phyloP scores from a whole-genome alignment of 2,888 invertebrate species.

The Mactromeris polynyma region DNA sequence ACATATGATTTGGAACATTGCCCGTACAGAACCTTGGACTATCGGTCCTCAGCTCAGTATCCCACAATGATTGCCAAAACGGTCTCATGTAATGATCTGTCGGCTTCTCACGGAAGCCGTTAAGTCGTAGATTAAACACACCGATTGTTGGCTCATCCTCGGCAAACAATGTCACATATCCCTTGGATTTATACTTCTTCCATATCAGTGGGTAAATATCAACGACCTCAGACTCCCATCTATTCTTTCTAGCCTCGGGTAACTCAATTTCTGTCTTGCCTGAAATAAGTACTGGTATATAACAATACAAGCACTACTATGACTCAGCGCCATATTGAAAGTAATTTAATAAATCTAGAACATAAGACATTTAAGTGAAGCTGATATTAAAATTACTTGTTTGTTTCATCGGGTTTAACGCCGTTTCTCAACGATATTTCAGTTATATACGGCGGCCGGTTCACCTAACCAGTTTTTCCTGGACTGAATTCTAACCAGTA shows the following conservation, averaged over 20 bases:
- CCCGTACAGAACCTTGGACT: conserved; percentile 81
- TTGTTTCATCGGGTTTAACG: too few relatives aligned
- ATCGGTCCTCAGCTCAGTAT: conserved; percentile 68
- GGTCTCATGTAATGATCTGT: conserved; percentile 86
- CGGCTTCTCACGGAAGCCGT: conserved; percentile 83
- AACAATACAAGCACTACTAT: too few relatives aligned
- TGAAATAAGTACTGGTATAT: too few relatives aligned
- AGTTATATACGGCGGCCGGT: too few relatives aligned
- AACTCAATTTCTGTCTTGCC: conserved; percentile 79
- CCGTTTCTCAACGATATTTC: too few relatives aligned
- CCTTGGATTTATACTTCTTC: conserved; percentile 75
- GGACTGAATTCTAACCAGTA: too few relatives aligned
- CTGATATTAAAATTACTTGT: too few relatives aligned
- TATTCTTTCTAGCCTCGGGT: conserved; percentile 74
- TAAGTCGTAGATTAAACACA: conserved; percentile 83
- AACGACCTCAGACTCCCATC: conserved; percentile 71
- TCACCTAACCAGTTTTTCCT: too few relatives aligned
- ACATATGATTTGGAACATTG: conserved; percentile 79
- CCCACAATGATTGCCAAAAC: conserved; percentile 83
- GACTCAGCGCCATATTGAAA: too few relatives aligned
- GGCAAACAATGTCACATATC: conserved; percentile 84
- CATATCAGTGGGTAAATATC: conserved; percentile 83
- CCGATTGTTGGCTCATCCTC: conserved; percentile 84
- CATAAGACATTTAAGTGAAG: too few relatives aligned
- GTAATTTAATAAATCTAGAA: too few relatives aligned